These are phyloP conservation scores for Chrysina gloriosa DNA, from an alignment of 2,888 invertebrate species.

Conservation along the genomic window DNA sequence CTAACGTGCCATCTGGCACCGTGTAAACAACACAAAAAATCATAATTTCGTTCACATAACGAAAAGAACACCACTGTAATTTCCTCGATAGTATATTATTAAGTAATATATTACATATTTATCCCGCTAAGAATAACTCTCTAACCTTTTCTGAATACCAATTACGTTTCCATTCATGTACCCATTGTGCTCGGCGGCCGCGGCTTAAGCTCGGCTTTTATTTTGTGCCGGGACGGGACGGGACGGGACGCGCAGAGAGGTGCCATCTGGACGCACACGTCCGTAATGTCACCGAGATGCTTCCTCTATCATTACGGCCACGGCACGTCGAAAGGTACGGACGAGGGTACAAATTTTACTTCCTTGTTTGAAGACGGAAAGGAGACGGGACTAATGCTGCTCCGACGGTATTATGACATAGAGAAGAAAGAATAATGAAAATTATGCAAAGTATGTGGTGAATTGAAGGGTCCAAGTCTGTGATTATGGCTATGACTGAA, in stretches of 20 bases:
- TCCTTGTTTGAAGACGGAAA: not conserved
- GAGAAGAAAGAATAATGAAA: not conserved
- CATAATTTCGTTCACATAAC: slow-evolving; percentile 23
- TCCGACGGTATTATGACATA: not conserved
- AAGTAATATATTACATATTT: slow-evolving; percentile 33
- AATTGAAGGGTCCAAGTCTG: not conserved
- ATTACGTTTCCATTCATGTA: not conserved
- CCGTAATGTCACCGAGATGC: slow-evolving; percentile 13
- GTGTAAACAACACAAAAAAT: slow-evolving; percentile 1
- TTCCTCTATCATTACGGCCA: slow-evolving; percentile 7
- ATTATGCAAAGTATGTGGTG: not conserved
- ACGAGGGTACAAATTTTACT: not conserved
- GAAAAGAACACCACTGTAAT: not conserved
- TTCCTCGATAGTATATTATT: slow-evolving; percentile 23
- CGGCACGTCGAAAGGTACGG: not conserved
- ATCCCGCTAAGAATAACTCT: not conserved
- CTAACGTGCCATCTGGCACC: not conserved
- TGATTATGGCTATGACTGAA: not conserved
- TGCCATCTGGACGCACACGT: not conserved
- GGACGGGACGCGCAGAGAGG: not conserved
- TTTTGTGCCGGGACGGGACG: not conserved
- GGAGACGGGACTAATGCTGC: not conserved
- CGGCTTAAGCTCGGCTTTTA: not conserved
- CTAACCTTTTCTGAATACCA: slow-evolving; percentile 25
- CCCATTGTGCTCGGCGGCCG: not conserved